Evolutionary conservation across 2,888 invertebrate genomes (phyloP).

Genomic region (Cristatella mucedo): DNA sequence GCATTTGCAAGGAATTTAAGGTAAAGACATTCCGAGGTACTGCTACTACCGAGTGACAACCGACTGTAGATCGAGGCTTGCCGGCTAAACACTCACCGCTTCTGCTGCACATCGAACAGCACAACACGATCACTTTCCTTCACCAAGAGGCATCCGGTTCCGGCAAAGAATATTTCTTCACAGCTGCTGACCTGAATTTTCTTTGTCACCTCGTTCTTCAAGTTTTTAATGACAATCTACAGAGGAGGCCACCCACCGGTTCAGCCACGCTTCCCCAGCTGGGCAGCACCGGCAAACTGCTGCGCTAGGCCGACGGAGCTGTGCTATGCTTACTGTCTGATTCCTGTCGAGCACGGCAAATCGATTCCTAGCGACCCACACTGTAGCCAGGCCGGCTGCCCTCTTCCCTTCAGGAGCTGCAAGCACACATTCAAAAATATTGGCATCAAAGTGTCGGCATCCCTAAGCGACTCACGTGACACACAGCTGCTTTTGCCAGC

Average conservation of each 20-base stretch:
- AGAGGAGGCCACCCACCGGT: too few species aligned
- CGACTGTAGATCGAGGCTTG: too few species aligned
- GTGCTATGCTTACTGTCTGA: conserved; percentile 60
- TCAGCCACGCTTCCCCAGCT: too few species aligned
- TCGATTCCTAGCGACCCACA: conserved; percentile 91
- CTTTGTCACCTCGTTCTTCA: conserved; percentile 75
- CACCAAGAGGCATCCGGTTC: conserved; percentile 84
- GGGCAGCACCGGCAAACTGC: too few species aligned
- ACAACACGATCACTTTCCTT: conserved; percentile 77
- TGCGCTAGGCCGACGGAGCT: too few species aligned
- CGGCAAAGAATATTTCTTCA: conserved; percentile 96
- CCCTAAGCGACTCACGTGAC: too few species aligned
- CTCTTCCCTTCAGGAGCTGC: conserved; percentile 61
- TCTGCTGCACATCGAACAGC: conserved; percentile 91
- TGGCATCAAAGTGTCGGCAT: too few species aligned
- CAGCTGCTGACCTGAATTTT: conserved; percentile 56
- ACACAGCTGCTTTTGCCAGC: too few species aligned
- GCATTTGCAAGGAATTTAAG: too few species aligned
- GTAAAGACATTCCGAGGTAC: too few species aligned
- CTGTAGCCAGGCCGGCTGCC: conserved; percentile 72
- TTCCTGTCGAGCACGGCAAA: conserved; percentile 90
- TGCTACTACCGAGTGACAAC: too few species aligned
- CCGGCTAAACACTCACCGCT: conserved; percentile 52
- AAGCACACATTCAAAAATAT: too few species aligned
- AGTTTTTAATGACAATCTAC: conserved; percentile 78